Conservation (phyloP, 2,888 invertebrate species). For the Dryococelus australis region DNA sequence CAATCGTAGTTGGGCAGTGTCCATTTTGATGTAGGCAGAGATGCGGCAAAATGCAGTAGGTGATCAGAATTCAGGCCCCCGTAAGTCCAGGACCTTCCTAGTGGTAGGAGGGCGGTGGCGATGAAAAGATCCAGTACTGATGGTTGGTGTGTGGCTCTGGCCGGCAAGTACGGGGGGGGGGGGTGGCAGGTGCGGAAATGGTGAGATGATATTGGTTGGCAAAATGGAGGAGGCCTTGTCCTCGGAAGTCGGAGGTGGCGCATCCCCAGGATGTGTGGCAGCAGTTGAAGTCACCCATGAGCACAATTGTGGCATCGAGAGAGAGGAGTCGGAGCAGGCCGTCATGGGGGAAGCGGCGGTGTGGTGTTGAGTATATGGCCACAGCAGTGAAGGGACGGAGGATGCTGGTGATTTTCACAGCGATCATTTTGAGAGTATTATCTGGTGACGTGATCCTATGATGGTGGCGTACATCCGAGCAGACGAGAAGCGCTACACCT, state of each 20-base stretch:
- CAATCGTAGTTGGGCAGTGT: background rate
- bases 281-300: background rate
- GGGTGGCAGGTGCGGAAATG: background rate
- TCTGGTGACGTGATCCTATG: background rate
- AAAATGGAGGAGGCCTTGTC: background rate
- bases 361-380: background rate
- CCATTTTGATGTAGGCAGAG: background rate
- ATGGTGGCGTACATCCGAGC: background rate
- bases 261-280: background rate
- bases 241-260: background rate
- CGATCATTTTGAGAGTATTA: background rate
- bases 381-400: background rate
- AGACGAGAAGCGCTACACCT: background rate
- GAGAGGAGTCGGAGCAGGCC: background rate
- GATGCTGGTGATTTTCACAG: background rate
- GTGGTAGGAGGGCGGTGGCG: background rate
- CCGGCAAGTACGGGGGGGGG: background rate
- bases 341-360: background rate
- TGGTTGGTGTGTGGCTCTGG: background rate
- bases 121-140: background rate
- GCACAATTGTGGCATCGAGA: too few relatives aligned
- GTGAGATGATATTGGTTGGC: background rate
- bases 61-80: background rate
- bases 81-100: background rate
- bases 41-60: background rate